phyloP scores from a whole-genome alignment of 2,797 vertebrate genomes.

The Protonibea diacanthus region DNA sequence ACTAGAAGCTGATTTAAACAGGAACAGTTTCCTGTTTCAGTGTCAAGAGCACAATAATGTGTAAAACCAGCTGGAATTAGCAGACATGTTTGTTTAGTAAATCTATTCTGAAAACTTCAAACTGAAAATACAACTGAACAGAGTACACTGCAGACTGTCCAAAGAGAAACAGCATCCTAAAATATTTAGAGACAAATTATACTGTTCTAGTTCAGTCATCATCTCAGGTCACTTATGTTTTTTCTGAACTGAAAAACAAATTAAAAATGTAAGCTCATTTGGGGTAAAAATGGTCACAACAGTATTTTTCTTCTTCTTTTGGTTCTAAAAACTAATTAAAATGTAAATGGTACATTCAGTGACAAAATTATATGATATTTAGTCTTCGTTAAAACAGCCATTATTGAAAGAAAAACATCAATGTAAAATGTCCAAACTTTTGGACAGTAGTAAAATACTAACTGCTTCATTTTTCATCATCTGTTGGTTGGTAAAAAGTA shows the following conservation, averaged over 20 bases:
- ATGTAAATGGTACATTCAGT: not conserved
- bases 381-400: not conserved
- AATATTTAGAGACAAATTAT: not conserved
- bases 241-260: not conserved
- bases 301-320: not conserved
- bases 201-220: not conserved
- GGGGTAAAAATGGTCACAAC: not conserved
- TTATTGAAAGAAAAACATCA: not conserved
- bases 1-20: not conserved
- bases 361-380: not conserved
- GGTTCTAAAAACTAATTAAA: not conserved
- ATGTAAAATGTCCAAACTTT: not conserved
- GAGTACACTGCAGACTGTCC: not conserved
- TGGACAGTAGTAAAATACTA: not conserved
- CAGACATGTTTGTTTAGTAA: not conserved
- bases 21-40: not conserved
- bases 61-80: not conserved
- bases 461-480: slow-evolving; percentile 1
- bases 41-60: not conserved
- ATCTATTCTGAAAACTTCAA: not conserved
- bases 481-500: not conserved
- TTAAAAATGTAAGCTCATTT: no score
- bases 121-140: not conserved
- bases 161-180: not conserved
- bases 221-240: not conserved